Evolutionary conservation across 2,888 invertebrate genomes (phyloP).

Genomic region (Ligdia adustata): DNA sequence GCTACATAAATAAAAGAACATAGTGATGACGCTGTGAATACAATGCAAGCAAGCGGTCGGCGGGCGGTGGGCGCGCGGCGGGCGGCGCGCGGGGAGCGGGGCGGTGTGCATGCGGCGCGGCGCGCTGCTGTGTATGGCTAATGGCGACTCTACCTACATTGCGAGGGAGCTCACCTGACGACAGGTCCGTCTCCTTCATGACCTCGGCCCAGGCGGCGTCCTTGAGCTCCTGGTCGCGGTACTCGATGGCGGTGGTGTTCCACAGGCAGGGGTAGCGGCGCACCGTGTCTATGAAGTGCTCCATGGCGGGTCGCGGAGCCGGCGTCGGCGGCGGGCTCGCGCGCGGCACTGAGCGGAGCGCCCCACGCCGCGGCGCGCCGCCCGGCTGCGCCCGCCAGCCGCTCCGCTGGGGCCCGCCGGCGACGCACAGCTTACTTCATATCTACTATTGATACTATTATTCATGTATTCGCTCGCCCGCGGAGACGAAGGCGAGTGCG

Average conservation of each 20-base stretch:
- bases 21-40: too few species aligned
- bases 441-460: too few species aligned
- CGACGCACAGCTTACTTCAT: too few species aligned
- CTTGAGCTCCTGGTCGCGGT: constrained; percentile 79
- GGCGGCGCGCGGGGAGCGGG: background rate
- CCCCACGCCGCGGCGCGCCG: constrained; percentile 25
- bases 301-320: constrained; percentile 56
- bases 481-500: too few species aligned
- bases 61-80: background rate
- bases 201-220: constrained; percentile 79
- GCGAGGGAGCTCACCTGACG: constrained; percentile 75
- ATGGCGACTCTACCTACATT: background rate
- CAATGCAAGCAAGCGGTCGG: background rate
- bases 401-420: constrained; percentile 15
- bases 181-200: constrained; percentile 73
- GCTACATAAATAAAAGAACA: too few species aligned
- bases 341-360: constrained; percentile 35
- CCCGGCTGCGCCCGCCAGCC: constrained; percentile 25
- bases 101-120: background rate
- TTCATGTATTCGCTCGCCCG: too few species aligned
- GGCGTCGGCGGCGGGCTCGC: constrained; percentile 44
- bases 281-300: constrained; percentile 74
- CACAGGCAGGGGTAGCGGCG: constrained; percentile 77
- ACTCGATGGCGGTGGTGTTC: constrained; percentile 77
- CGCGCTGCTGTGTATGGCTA: constrained; percentile 57